Evolutionary conservation across 2,113 vertebrate species (phyloP).

Genomic region (Mormoops blainvillei): DNA sequence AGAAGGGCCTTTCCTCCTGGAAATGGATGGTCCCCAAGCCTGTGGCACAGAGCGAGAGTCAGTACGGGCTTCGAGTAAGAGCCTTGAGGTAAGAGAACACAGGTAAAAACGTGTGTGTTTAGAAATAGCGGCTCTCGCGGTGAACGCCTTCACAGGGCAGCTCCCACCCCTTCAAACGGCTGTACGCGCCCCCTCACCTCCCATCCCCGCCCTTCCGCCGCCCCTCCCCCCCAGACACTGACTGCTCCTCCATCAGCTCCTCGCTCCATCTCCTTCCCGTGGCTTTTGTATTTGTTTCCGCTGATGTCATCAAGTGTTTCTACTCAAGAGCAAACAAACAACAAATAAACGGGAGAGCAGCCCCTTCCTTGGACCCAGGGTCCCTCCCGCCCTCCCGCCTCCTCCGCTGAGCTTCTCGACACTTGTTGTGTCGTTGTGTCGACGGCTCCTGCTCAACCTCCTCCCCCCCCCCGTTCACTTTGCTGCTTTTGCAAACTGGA

Average conservation of each 20-base stretch:
- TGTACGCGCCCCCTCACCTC: accelerated
- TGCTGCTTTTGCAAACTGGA: neutral
- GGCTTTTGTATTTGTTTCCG: neutral
- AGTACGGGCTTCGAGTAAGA: slow-evolving; percentile 11
- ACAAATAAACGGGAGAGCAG: no score
- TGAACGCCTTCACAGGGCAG: accelerated
- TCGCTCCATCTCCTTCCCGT: accelerated
- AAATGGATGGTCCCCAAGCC: neutral
- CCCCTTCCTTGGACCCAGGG: accelerated
- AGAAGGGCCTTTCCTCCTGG: neutral
- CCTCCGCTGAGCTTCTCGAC: accelerated
- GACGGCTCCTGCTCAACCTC: accelerated
- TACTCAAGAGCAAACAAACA: neutral
- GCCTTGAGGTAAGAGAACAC: neutral
- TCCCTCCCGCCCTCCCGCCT: neutral
- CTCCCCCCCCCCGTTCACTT: accelerated
- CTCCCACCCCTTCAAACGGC: accelerated
- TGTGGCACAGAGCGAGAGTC: neutral
- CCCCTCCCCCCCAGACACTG: accelerated
- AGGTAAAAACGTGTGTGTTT: accelerated
- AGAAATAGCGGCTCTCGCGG: neutral
- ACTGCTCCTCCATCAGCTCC: accelerated
- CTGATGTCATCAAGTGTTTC: neutral
- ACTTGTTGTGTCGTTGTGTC: no score
- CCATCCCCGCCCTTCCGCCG: accelerated